Base-by-base conservation (phyloP, 2,888 invertebrate species). In the Pediacus dermestoides region DNA sequence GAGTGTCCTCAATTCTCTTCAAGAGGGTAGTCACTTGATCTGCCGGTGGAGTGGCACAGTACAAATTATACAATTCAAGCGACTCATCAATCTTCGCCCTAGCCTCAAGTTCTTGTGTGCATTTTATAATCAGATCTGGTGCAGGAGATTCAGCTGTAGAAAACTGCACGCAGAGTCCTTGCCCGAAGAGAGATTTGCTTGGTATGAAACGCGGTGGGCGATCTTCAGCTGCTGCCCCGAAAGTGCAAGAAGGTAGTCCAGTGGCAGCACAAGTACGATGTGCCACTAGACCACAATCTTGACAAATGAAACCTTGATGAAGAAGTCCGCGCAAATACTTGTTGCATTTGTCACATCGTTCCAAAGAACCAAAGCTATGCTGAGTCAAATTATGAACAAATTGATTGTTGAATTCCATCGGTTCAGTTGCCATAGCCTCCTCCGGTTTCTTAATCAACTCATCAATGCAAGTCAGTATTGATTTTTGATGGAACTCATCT, bases 341-440 rank as follows among this genome's bases (percentile, higher is more conserved):
- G 65, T 80, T 77, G 67, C 86, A 86, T 65, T 82, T 79, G 65
- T 81, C 80, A 69, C 85, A 86, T 50, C 76, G 73, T 65, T 83
- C 80, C 57, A 84, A 69, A 38, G 74, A 72, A 51, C 78, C 77
- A 67, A 84, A 85, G 57, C 79, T 82, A 61, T 80, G 79, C 52
- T 81, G 78, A 30, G 74, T 67, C 53, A 83, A 71, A 53, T 73
- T 65, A 52, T 72, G 72, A 12, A 60, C 44, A 46, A 42, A 43
- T 30, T 57, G 52, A 34, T 33, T 36, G 13, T 30, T 45, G 25
- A 39, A 42, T 22, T 48, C 46, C 30, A 46, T 48, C 32, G 59
- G 57, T 14, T 54, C 53, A 31, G 14, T 28, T 4, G 28, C 11
- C 13, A 28, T 11, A 46, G 50, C 27, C 44, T 44, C 28, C 44